Evolutionary conservation across 2,797 vertebrate genomes (phyloP), one percentile per base, ranked within the genome.

Genomic region (Eleutherodactylus coqui): DNA sequence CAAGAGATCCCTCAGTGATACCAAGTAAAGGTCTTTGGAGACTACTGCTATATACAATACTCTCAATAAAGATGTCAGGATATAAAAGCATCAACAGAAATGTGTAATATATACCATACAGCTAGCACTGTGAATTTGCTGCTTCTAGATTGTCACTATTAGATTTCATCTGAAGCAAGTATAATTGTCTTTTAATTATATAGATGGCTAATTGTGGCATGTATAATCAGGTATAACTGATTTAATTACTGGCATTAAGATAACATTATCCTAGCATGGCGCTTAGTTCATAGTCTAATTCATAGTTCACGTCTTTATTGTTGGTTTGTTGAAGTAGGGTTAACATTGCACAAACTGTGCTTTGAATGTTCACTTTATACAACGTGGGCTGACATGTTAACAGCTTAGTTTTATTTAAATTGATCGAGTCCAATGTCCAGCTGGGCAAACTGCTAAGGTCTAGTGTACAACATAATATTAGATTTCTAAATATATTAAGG

Each of bases 401-500:
- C 72, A 76, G 79, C 60, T 77, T 86, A 86, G 47, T 67, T 69
- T 32, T 82, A 77, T 75, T 69, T 86, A 53, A 82, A 78, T 51
- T 86, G 45, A 86, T 86, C 69, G 45, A 82, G 70, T 76, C 21
- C n/a, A 24, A 36, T 64, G 70, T 76, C 85, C 55, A 86, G 70
- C 85, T 67, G 85, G 77, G 85, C 75, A 67, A 16, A 55, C 70
- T 55, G 49, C 45, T 53, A 75, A 79, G 51, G 75, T 78, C 83
- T 69, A n/a, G 47, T 53, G 38, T 55, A 41, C 47, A 82, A 69
- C 58, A 86, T 82, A 82, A 86, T 82, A 80, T 82, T 67, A 82
- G 11, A 75, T 76, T 86, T 62, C 79, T 82, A 86, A 86, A 76
- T 82, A 82, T 86, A 82, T 86, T 80, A 73, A 51, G 67, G 55